phyloP scores from a whole-genome alignment of 2,113 vertebrate genomes.

The Diglossa brunneiventris region DNA sequence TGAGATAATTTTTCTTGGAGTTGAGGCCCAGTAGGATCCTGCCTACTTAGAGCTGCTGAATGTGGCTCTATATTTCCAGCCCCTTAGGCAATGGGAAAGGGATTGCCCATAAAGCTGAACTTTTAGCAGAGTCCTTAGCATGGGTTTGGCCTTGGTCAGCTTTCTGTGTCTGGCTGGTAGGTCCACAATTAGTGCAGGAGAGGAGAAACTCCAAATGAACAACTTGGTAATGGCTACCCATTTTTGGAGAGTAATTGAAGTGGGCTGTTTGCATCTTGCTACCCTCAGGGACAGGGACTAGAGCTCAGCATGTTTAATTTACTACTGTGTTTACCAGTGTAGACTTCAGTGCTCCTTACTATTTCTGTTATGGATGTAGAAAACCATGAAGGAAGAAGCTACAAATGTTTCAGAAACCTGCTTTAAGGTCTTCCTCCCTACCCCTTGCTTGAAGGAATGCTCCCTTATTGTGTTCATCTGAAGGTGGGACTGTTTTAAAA shows the following conservation, averaged over 20 bases:
- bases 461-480: background rate
- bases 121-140: background rate
- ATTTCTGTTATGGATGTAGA: background rate
- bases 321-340: background rate
- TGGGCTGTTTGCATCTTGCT: background rate
- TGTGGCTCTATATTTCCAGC: background rate
- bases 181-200: background rate
- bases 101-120: background rate
- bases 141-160: background rate
- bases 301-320: background rate
- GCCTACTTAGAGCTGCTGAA: background rate
- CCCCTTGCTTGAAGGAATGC: background rate
- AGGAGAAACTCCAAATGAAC: background rate
- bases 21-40: background rate
- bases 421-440: conserved; percentile 15
- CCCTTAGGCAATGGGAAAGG: background rate
- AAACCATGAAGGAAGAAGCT: conserved; percentile 31
- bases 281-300: background rate
- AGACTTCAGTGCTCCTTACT: background rate
- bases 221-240: background rate
- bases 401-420: background rate
- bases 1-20: background rate
- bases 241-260: background rate
- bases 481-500: conserved; percentile 25
- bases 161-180: background rate